Evolutionary conservation across 1,140 invertebrate genomes (phyloP).

Genomic region (Pomacea maculata): DNA sequence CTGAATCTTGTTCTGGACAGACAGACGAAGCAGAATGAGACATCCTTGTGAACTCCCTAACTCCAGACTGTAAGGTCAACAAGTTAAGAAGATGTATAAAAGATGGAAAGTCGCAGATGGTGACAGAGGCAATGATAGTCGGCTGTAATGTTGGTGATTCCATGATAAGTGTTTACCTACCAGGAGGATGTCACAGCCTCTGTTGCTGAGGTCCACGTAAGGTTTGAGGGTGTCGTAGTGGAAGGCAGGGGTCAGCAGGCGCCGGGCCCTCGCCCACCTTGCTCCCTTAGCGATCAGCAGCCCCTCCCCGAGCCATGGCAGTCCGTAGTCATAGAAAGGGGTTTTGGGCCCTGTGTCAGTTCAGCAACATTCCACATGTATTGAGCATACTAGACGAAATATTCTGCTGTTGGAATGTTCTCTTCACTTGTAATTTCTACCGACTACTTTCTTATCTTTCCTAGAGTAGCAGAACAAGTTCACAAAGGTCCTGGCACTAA

Average conservation of each 20-base stretch:
- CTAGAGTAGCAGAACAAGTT: neutral
- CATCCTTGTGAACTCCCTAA: neutral
- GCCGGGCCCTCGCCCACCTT: conserved; percentile 81
- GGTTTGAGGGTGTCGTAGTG: conserved; percentile 88
- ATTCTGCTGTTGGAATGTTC: neutral
- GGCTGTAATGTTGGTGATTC: neutral
- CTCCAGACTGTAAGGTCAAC: neutral
- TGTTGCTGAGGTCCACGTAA: conserved; percentile 81
- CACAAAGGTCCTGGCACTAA: neutral
- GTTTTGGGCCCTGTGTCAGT: conserved; percentile 47
- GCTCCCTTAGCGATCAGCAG: conserved; percentile 67
- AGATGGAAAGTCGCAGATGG: neutral
- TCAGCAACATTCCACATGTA: neutral
- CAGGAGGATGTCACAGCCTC: conserved; percentile 40
- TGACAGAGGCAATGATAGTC: neutral
- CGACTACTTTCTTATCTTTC: neutral
- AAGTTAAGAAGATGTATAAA: neutral
- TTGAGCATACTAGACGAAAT: neutral
- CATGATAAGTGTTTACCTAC: conserved; percentile 20
- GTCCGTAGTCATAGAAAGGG: conserved; percentile 34
- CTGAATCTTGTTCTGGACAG: conserved; percentile 37
- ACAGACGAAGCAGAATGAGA: neutral
- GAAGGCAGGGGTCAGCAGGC: conserved; percentile 89
- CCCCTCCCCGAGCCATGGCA: conserved; percentile 56
- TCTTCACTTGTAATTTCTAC: neutral